Conservation (phyloP, 2,113 vertebrate genomes). For the Rissa tridactyla region DNA sequence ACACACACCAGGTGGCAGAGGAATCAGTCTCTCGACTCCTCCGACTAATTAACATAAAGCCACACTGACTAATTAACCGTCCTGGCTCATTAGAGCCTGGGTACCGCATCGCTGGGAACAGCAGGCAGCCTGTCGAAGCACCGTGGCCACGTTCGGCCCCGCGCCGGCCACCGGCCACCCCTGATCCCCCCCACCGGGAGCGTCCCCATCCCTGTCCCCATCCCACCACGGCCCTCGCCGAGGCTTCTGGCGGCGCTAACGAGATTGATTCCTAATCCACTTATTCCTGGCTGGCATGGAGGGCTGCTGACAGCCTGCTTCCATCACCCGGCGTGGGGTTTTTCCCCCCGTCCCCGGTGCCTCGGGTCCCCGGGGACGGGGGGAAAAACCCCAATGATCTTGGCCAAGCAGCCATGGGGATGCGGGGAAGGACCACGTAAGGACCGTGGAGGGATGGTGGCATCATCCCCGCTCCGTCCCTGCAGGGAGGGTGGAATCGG, state of each 20-base stretch:
- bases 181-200: rapidly evolving
- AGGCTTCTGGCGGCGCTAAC: background rate
- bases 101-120: background rate
- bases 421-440: too few relatives aligned
- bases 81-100: slow-evolving; percentile 1
- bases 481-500: background rate
- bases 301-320: background rate
- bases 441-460: rapidly evolving
- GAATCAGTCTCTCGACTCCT: background rate
- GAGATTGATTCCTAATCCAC: background rate
- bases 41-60: background rate
- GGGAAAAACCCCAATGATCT: rapidly evolving
- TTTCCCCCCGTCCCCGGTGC: too few relatives aligned
- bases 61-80: slow-evolving; percentile 32
- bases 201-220: background rate
- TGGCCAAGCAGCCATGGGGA: background rate
- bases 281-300: slow-evolving; percentile 9
- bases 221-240: rapidly evolving
- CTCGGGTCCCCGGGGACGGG: rapidly evolving
- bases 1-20: background rate
- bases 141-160: rapidly evolving
- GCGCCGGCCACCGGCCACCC: rapidly evolving
- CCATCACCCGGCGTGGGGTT: rapidly evolving
- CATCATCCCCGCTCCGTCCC: background rate
- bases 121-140: background rate